Evolutionary conservation across 2,113 vertebrate species (phyloP).

Genomic region (Cyanoramphus novaezelandiae): DNA sequence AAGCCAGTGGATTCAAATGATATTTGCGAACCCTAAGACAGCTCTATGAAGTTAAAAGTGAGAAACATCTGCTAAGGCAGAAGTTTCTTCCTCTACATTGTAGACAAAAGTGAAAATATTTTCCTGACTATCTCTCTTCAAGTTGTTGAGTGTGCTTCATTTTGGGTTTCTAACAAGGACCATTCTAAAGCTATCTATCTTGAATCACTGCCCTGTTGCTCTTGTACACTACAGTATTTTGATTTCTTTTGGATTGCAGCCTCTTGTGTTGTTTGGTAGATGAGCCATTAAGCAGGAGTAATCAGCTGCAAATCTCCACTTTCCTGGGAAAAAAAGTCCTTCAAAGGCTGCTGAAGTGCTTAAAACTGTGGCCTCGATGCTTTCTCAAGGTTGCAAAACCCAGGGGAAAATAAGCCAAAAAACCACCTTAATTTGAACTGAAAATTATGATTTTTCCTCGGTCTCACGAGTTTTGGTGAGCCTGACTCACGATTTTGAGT

Average conservation of each 20-base stretch:
- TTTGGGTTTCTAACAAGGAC: neutral
- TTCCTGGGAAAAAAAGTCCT: conserved; percentile 6
- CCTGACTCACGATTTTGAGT: neutral
- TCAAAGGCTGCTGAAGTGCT: conserved; percentile 4
- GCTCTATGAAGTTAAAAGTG: neutral
- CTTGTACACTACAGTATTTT: neutral
- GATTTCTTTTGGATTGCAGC: neutral
- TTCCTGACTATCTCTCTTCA: neutral
- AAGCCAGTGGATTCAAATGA: neutral
- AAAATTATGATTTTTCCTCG: neutral
- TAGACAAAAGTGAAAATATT: neutral
- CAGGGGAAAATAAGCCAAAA: neutral
- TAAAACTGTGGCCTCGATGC: neutral
- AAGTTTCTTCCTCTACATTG: neutral
- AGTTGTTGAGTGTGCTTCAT: neutral
- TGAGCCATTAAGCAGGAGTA: neutral
- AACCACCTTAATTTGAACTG: neutral
- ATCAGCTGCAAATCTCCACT: neutral
- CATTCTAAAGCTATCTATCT: neutral
- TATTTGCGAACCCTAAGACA: neutral
- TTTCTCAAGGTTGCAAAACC: neutral
- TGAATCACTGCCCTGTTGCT: neutral
- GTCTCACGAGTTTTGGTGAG: neutral
- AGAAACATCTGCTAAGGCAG: neutral
- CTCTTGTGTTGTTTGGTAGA: neutral